These are phyloP conservation scores for Zosterops pallidus DNA, from an alignment of 2,113 vertebrate species.

Conservation along the genomic window DNA sequence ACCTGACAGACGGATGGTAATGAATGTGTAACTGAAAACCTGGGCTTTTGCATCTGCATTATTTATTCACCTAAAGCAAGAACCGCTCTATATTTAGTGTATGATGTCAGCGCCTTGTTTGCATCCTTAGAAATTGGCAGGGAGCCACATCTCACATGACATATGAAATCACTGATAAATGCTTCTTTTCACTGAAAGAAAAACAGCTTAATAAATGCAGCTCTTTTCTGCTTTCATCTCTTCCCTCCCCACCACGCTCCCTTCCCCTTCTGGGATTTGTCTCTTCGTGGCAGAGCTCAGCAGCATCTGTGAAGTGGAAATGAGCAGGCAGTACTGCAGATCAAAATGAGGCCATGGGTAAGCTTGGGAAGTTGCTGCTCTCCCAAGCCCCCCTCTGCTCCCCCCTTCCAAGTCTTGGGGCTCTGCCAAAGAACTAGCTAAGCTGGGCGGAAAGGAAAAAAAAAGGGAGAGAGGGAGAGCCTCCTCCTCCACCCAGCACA, in stretches of 20 bases:
- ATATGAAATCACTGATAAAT: conserved; percentile 85
- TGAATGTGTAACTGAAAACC: conserved; percentile 74
- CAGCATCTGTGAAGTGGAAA: conserved; percentile 82
- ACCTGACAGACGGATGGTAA: conserved; percentile 67
- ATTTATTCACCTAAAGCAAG: conserved; percentile 80
- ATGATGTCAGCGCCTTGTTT: conserved; percentile 81
- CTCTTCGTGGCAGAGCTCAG: conserved; percentile 68
- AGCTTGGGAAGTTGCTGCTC: conserved; percentile 76
- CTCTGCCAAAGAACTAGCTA: conserved; percentile 79
- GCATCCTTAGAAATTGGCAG: conserved; percentile 78
- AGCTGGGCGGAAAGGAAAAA: conserved; percentile 64
- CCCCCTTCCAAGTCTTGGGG: conserved; percentile 75
- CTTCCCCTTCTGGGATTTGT: conserved; percentile 73
- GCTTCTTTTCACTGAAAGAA: conserved; percentile 79
- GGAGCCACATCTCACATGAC: conserved; percentile 83
- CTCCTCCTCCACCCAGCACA: conserved; percentile 1
- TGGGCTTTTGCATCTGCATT: conserved; percentile 73
- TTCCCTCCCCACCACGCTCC: conserved; percentile 34
- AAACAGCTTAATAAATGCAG: conserved; percentile 78
- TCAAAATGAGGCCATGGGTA: conserved; percentile 80
- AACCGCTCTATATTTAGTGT: conserved; percentile 80
- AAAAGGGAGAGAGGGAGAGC: conserved; percentile 2
- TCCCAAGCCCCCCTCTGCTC: not conserved
- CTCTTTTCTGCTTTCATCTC: conserved; percentile 72
- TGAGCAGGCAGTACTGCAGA: conserved; percentile 77